Evolutionary conservation across 2,888 invertebrate species (phyloP).

Genomic region (Cistogaster globosa): DNA sequence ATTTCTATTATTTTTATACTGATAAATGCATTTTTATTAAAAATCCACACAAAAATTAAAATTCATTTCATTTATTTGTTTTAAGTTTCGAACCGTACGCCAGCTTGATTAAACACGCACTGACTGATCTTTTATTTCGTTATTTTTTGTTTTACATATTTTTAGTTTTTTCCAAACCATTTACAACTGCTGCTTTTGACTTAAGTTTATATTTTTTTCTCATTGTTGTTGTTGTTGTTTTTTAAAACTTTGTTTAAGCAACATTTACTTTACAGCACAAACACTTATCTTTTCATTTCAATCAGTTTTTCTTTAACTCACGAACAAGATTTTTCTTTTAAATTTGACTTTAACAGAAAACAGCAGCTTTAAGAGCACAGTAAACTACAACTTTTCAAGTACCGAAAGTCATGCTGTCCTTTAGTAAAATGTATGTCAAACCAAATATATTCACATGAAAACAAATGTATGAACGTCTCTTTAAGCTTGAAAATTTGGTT

Average conservation of each 20-base stretch:
- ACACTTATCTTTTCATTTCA: not conserved
- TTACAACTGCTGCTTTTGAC: constrained; percentile 36
- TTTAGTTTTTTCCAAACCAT: constrained; percentile 14
- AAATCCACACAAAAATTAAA: not conserved
- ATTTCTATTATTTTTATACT: not conserved
- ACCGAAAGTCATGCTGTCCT: too few relatives aligned
- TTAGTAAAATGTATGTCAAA: too few relatives aligned
- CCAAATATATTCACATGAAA: too few relatives aligned
- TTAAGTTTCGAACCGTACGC: constrained; percentile 58
- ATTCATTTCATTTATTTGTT: not conserved
- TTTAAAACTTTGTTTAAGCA: constrained; percentile 26
- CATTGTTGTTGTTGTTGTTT: not conserved
- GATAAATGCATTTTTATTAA: not conserved
- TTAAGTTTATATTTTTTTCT: constrained; percentile 29
- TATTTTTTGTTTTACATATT: constrained; percentile 55
- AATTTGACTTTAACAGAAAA: not conserved
- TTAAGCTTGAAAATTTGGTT: too few relatives aligned
- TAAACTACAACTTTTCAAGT: not conserved
- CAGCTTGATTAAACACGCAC: constrained; percentile 63
- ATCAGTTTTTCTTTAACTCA: constrained; percentile 29
- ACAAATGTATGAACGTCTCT: too few relatives aligned
- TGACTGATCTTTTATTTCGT: constrained; percentile 59
- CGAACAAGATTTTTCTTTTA: constrained; percentile 16
- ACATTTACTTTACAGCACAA: constrained; percentile 46
- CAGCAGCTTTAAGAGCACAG: constrained; percentile 11